phyloP scores from a whole-genome alignment of 2,797 vertebrate species.

The Spheniscus humboldti region DNA sequence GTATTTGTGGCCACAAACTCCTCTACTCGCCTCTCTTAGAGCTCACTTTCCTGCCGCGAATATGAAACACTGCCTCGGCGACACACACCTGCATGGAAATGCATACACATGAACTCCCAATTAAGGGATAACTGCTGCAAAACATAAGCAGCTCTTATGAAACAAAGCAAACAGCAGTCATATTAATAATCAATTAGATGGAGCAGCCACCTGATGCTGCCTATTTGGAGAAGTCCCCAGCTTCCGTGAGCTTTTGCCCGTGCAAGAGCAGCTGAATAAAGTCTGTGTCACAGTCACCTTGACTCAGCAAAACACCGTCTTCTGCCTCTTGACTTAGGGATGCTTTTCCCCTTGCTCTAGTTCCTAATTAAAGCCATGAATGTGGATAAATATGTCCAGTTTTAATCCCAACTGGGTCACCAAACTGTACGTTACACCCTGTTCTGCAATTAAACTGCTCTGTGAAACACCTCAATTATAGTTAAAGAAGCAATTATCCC shows the following conservation, averaged over 20 bases:
- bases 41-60: constrained; percentile 20
- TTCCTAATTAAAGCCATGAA: constrained; percentile 55
- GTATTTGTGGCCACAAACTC: neutral
- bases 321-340: neutral
- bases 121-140: constrained; percentile 26
- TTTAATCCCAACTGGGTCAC: constrained; percentile 60
- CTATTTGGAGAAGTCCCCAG: constrained; percentile 5
- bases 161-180: constrained; percentile 24
- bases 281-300: neutral
- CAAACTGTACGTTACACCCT: constrained; percentile 34
- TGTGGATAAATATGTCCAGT: constrained; percentile 55
- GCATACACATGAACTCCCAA: neutral
- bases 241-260: neutral
- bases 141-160: constrained; percentile 32
- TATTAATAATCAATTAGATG: constrained; percentile 68
- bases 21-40: neutral
- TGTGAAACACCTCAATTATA: constrained; percentile 64
- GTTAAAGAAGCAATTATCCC: constrained; percentile 70
- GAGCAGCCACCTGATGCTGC: constrained; percentile 61
- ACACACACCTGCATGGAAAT: constrained; percentile 21
- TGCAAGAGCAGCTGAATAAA: constrained; percentile 16
- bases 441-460: constrained; percentile 65
- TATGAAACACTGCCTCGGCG: neutral
- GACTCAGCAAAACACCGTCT: neutral
- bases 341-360: neutral